A percentile compares a stretch with the other conserved stretches of the same genome.
These are phyloP conservation scores for Apteryx owenii DNA, from an alignment of 2,113 vertebrate species.

Conservation along the genomic window DNA sequence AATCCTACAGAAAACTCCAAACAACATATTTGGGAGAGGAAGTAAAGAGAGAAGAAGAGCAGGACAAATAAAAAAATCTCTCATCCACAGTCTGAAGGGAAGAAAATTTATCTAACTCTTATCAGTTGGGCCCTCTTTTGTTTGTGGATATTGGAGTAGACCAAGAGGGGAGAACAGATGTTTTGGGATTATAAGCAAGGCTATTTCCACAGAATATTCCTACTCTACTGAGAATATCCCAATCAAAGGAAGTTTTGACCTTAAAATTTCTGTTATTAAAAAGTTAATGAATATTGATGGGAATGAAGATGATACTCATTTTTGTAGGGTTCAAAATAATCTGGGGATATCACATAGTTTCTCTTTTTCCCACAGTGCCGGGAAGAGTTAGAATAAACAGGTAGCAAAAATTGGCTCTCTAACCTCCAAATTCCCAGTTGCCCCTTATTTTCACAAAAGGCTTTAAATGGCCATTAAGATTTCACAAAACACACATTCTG, in stretches of 20 bases:
- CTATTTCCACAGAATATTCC: background rate
- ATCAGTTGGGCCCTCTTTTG: background rate
- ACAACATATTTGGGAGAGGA: background rate
- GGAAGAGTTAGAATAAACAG: slow-evolving; percentile 4
- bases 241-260: background rate
- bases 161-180: background rate
- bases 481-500: slow-evolving; percentile 56
- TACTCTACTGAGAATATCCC: background rate
- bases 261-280: background rate
- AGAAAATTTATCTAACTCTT: background rate
- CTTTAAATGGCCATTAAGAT: slow-evolving; percentile 48
- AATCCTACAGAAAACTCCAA: background rate
- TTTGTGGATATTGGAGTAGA: background rate
- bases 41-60: background rate
- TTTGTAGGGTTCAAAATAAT: background rate
- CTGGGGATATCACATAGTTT: background rate
- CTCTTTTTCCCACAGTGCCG: background rate
- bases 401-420: background rate
- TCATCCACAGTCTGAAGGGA: background rate
- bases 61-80: background rate
- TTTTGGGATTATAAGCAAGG: background rate
- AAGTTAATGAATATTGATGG: slow-evolving; percentile 34
- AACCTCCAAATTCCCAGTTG: background rate
- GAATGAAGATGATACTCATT: background rate
- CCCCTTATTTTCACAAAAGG: slow-evolving; percentile 31